A percentile compares a stretch with the other conserved stretches of the same genome.
Evolutionary conservation across 2,888 invertebrate genomes (phyloP).

Genomic region (Euplagia quadripunctaria): DNA sequence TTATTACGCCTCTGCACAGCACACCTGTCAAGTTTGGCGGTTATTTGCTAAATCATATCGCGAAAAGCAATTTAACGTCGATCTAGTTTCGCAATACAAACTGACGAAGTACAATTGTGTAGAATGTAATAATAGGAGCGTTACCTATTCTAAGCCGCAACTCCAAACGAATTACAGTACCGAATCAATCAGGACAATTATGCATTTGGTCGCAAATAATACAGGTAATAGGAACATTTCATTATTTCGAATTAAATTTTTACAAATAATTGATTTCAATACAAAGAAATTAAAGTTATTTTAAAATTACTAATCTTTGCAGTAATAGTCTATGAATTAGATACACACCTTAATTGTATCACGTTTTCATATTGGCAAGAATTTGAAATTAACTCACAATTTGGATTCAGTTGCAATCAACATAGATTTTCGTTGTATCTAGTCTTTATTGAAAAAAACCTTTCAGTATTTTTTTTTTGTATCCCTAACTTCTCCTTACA

Average conservation of each 20-base stretch:
- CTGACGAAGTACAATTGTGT: conserved; percentile 80
- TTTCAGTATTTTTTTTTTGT: not conserved
- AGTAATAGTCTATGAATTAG: conserved; percentile 2
- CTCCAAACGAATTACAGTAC: conserved; percentile 55
- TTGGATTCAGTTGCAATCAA: not conserved
- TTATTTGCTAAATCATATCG: conserved; percentile 74
- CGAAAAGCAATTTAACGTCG: conserved; percentile 81
- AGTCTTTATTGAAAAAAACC: not conserved
- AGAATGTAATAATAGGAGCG: conserved; percentile 76
- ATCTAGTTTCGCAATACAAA: conserved; percentile 79
- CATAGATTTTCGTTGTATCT: no score
- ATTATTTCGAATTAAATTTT: conserved; percentile 39
- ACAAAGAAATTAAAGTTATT: conserved; percentile 19
- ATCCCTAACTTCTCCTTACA: not conserved
- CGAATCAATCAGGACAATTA: conserved; percentile 49
- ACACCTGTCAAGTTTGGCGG: conserved; percentile 66
- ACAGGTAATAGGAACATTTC: conserved; percentile 32
- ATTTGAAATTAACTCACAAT: not conserved
- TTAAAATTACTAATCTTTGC: not conserved
- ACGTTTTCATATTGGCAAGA: not conserved
- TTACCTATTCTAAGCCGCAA: conserved; percentile 61
- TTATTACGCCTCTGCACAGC: conserved; percentile 53
- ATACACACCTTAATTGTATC: not conserved
- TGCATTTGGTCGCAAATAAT: conserved; percentile 30
- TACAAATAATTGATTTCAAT: conserved; percentile 15